Evolutionary conservation across 1,140 invertebrate species (phyloP), one percentile per base, ranked within the genome.

Genomic region (Araneus ventricosus): DNA sequence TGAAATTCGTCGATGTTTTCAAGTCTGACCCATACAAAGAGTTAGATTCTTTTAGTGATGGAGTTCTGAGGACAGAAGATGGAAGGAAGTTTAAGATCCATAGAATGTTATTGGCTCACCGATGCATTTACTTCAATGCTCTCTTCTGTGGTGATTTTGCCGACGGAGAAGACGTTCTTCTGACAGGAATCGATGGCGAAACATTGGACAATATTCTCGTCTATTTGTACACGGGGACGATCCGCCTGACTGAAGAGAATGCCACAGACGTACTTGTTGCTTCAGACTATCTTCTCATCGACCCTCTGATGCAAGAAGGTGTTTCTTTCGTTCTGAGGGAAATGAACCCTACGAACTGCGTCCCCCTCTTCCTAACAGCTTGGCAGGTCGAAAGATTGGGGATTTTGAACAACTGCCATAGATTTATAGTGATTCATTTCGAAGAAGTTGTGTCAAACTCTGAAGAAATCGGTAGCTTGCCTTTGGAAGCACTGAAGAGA

Each of bases 61-160:
- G 57, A 24, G 37, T 27, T 27, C 79, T 90, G 30, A 59, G 39
- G 6, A 85, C 90, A 27, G 63, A 86, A 70, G 82, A 92, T 39
- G 90, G 90, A 10, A 27, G n/a, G 24, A 14, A 59, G 6, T 92
- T 92, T 34, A 8, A 27, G 22, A 34, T 92, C 37, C 80, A 92
- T 59, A 92, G 41, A 45, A 88, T 70, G 1, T 24, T 41, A 7
- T 70, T 88, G 63, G 87, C 61, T 22, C n/a, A 41, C 4, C 37
- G 30, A 10, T 70, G 41, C 22, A 10, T 45, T 2, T 88, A 41
- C 63, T 88, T 88, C 61, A 27, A 34, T 14, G 24, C 61, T 24
- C 37, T 88, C 10, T 88, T 70, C 63, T 70, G 34, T 22, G 59
- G 59, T 2, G 63, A 70, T n/a, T 88, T 88, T 70, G 5, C 17